phyloP scores from a whole-genome alignment of 2,888 invertebrate genomes.

The Lycophotia porphyrea region DNA sequence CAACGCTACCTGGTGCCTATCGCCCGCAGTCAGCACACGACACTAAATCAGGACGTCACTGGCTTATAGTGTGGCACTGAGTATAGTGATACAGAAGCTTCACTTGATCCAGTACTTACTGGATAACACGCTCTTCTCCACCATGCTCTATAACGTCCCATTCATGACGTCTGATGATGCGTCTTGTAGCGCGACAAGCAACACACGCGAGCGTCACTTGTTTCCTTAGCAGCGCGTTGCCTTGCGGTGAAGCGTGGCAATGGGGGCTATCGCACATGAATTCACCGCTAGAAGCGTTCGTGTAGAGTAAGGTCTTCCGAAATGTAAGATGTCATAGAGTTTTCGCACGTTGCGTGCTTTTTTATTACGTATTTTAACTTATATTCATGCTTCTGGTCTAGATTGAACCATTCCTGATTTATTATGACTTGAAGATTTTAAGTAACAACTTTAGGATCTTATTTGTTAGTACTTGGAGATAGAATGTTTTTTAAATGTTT shows the following conservation, averaged over 20 bases:
- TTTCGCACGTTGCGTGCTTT: too few species aligned
- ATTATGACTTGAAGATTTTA: too few species aligned
- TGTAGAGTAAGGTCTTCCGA: too few species aligned
- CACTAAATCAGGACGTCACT: slow-evolving; percentile 77
- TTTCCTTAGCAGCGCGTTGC: not conserved
- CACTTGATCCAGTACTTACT: not conserved
- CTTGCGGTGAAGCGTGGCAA: not conserved
- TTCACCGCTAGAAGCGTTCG: too few species aligned
- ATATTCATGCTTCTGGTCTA: too few species aligned
- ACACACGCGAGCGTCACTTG: not conserved
- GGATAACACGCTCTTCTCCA: not conserved
- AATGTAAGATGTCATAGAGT: too few species aligned
- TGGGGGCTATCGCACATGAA: too few species aligned
- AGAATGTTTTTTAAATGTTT: too few species aligned
- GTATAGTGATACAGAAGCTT: slow-evolving; percentile 64
- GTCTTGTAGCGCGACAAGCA: not conserved
- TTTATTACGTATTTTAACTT: too few species aligned
- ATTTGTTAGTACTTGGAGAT: too few species aligned
- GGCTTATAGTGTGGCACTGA: slow-evolving; percentile 11
- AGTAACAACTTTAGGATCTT: too few species aligned
- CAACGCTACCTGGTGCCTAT: slow-evolving; percentile 69
- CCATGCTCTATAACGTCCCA: not conserved
- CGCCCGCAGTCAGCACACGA: slow-evolving; percentile 58
- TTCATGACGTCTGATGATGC: not conserved
- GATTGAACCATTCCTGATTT: too few species aligned